Evolutionary conservation across 2,888 invertebrate species (phyloP).

Genomic region (Holacanthella duospinosa): DNA sequence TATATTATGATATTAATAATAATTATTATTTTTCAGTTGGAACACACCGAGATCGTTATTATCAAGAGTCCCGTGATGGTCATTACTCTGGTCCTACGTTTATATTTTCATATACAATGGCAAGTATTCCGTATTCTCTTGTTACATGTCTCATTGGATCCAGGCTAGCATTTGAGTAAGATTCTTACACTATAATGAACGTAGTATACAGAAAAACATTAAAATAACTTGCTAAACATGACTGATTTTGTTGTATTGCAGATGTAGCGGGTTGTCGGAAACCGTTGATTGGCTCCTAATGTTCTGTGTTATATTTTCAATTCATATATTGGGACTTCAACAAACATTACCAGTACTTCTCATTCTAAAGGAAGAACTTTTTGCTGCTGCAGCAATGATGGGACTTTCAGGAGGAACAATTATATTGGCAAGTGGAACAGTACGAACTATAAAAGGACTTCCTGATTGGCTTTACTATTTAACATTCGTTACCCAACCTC

Average conservation of each 20-base stretch:
- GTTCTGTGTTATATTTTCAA: conserved; percentile 66
- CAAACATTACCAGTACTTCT: conserved; percentile 69
- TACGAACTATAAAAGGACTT: conserved; percentile 62
- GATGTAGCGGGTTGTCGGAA: conserved; percentile 49
- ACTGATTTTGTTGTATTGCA: conserved; percentile 40
- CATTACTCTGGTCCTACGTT: conserved; percentile 76
- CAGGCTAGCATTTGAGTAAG: conserved; percentile 41
- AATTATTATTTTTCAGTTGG: conserved; percentile 38
- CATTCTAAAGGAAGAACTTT: conserved; percentile 65
- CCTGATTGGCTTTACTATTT: conserved; percentile 72
- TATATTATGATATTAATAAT: no score
- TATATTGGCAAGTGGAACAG: conserved; percentile 20
- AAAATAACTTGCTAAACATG: conserved; percentile 20
- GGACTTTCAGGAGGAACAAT: conserved; percentile 22
- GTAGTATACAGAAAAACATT: conserved; percentile 49
- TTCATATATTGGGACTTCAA: conserved; percentile 75
- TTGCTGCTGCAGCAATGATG: conserved; percentile 60
- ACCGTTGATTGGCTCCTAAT: conserved; percentile 56
- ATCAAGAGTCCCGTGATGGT: conserved; percentile 81
- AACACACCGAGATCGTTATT: conserved; percentile 64
- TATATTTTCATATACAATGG: conserved; percentile 66
- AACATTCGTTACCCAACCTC: conserved; percentile 65
- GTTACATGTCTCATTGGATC: conserved; percentile 58
- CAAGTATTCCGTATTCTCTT: conserved; percentile 71
- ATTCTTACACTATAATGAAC: background rate